These are phyloP conservation scores for Epinephelus coioides DNA, from an alignment of 2,797 vertebrate genomes.

Conservation along the genomic window DNA sequence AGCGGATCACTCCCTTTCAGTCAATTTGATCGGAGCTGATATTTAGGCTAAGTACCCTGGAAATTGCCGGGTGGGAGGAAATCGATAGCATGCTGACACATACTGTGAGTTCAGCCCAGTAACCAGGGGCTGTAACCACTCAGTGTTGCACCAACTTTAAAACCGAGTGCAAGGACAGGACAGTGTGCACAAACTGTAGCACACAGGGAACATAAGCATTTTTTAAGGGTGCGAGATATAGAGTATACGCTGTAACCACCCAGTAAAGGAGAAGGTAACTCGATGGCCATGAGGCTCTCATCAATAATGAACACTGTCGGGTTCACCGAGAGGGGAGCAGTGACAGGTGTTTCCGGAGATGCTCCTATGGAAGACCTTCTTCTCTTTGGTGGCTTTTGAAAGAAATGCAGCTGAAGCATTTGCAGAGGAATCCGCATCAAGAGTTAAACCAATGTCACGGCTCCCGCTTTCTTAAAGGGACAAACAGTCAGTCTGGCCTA, in stretches of 20 bases:
- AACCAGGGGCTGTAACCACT: constrained; percentile 26
- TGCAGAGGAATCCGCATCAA: constrained; percentile 14
- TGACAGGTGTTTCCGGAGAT: constrained; percentile 68
- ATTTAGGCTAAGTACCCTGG: constrained; percentile 77
- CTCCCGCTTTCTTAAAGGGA: constrained; percentile 25
- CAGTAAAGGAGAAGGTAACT: constrained; percentile 38
- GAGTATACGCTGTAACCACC: constrained; percentile 21
- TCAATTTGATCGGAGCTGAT: constrained; percentile 69
- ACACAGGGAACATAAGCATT: constrained; percentile 16
- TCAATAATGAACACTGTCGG: constrained; percentile 74
- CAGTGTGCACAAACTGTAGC: constrained; percentile 7
- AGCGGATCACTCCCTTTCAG: constrained; percentile 55
- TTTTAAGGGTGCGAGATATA: constrained; percentile 28
- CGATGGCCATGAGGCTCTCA: constrained; percentile 61
- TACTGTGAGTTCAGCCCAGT: constrained; percentile 41
- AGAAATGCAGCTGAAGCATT: constrained; percentile 27
- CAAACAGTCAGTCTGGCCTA: constrained; percentile 13
- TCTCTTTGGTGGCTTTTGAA: constrained; percentile 30
- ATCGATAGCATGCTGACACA: constrained; percentile 71
- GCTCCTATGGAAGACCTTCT: constrained; percentile 52
- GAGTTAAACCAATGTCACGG: constrained; percentile 33
- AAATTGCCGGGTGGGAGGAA: constrained; percentile 72
- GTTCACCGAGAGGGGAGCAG: constrained; percentile 76
- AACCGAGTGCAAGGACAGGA: constrained; percentile 41
- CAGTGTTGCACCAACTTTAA: constrained; percentile 37